phyloP scores from a whole-genome alignment of 2,888 invertebrate species.

The Brassicogethes aeneus region DNA sequence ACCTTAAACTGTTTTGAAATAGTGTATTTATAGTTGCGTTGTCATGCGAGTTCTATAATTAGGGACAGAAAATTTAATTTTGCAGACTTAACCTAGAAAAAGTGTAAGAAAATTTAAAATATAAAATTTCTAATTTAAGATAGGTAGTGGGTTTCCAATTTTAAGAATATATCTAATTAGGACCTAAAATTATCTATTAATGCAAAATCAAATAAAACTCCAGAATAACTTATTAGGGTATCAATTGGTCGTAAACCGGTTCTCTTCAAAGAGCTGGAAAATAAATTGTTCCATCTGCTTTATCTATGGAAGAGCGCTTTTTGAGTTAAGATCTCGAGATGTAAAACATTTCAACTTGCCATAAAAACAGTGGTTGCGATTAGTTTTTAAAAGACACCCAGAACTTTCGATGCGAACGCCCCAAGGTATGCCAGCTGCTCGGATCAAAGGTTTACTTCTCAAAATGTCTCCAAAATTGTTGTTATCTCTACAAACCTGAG shows the following conservation, averaged over 20 bases:
- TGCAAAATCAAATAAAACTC: constrained; percentile 1
- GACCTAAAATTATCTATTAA: background rate
- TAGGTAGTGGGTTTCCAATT: constrained; percentile 2
- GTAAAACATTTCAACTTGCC: background rate
- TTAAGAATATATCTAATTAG: constrained; percentile 3
- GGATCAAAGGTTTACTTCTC: constrained; percentile 1
- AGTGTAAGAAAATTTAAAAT: background rate
- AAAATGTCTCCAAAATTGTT: constrained; percentile 1
- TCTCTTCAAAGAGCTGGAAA: constrained; percentile 2
- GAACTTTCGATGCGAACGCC: constrained; percentile 3
- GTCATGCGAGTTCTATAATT: background rate
- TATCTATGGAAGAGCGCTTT: constrained; percentile 2
- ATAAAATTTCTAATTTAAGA: constrained; percentile 3
- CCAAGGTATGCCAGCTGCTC: constrained; percentile 3
- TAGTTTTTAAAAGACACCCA: constrained; percentile 3
- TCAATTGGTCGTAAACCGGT: constrained; percentile 3
- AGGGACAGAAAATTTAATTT: background rate
- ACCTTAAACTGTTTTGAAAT: background rate
- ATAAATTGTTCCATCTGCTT: constrained; percentile 1
- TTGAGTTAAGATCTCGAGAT: constrained; percentile 1
- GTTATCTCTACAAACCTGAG: constrained; percentile 1
- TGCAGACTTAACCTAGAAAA: constrained; percentile 1
- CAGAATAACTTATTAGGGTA: constrained; percentile 3
- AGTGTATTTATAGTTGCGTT: constrained; percentile 1
- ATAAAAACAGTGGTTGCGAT: background rate